A percentile compares a stretch with the other conserved stretches of the same genome.
phyloP scores from a whole-genome alignment of 1,140 invertebrate genomes.

The Drosophila kepulauana region DNA sequence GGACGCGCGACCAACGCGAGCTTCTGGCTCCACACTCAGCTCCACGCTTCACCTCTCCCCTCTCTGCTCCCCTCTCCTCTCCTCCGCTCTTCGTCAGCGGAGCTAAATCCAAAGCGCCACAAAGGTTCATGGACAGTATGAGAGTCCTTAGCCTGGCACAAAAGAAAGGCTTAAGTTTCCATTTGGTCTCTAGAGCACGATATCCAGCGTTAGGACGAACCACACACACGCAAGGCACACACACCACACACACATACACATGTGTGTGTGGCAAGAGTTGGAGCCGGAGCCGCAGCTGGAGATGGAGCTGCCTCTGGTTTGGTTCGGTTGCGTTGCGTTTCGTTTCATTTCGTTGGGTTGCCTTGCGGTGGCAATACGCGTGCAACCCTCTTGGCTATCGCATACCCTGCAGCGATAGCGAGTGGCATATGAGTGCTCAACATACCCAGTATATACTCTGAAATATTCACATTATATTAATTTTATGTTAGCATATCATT shows the following conservation, averaged over 20 bases:
- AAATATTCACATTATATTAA: no score
- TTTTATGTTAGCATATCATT: no score
- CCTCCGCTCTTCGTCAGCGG: background rate
- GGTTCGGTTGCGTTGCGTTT: constrained; percentile 22
- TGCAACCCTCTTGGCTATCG: constrained; percentile 35
- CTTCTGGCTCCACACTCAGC: constrained; percentile 13
- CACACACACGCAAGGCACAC: constrained; percentile 33
- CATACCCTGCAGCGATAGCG: constrained; percentile 34
- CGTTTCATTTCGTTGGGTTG: constrained; percentile 47
- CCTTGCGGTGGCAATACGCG: constrained; percentile 57
- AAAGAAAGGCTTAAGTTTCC: constrained; percentile 84
- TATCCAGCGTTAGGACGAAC: constrained; percentile 68
- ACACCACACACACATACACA: constrained; percentile 5
- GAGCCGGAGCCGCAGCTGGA: constrained; percentile 7
- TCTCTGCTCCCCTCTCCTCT: background rate
- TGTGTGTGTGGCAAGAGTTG: constrained; percentile 18
- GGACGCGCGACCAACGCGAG: constrained; percentile 32
- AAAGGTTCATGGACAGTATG: constrained; percentile 83
- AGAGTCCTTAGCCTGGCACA: constrained; percentile 80
- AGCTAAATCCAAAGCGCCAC: constrained; percentile 61
- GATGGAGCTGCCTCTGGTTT: constrained; percentile 4
- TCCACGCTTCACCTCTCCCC: constrained; percentile 28
- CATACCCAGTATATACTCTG: background rate
- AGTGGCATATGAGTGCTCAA: background rate
- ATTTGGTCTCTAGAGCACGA: constrained; percentile 84